phyloP scores from a whole-genome alignment of 2,113 vertebrate species.

The Pterocles orientalis region DNA sequence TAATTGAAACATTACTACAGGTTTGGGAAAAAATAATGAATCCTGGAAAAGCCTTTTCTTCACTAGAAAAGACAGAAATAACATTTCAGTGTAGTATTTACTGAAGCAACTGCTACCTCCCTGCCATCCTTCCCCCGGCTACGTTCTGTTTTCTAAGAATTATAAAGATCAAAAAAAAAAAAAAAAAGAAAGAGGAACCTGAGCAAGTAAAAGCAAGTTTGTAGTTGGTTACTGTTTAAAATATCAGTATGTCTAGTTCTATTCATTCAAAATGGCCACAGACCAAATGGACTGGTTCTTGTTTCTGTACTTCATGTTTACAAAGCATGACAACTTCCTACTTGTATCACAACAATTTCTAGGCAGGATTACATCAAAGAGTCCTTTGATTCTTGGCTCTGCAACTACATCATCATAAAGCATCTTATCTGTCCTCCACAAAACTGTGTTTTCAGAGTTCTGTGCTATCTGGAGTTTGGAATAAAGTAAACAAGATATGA shows the following conservation, averaged over 20 bases:
- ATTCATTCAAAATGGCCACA: not conserved
- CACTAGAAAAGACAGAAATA: not conserved
- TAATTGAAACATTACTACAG: not conserved
- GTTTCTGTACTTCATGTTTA: not conserved
- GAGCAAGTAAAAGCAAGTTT: not conserved
- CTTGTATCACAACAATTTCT: not conserved
- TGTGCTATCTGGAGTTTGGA: not conserved
- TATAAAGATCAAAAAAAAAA: not conserved
- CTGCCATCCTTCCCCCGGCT: not conserved
- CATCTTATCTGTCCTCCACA: not conserved
- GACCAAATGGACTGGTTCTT: not conserved
- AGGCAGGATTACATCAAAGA: not conserved
- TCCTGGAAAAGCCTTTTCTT: not conserved
- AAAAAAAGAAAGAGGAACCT: not conserved
- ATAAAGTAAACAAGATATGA: not conserved
- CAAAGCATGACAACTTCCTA: not conserved
- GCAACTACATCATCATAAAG: not conserved
- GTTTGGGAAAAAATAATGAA: not conserved
- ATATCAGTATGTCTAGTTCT: not conserved
- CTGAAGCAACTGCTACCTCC: not conserved
- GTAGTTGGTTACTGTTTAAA: not conserved
- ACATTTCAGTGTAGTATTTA: not conserved
- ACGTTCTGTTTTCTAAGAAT: constrained; percentile 7
- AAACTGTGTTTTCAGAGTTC: not conserved
- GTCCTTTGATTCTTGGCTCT: not conserved